Conservation (phyloP, 1,140 invertebrate species). For the Megathymus violae region DNA sequence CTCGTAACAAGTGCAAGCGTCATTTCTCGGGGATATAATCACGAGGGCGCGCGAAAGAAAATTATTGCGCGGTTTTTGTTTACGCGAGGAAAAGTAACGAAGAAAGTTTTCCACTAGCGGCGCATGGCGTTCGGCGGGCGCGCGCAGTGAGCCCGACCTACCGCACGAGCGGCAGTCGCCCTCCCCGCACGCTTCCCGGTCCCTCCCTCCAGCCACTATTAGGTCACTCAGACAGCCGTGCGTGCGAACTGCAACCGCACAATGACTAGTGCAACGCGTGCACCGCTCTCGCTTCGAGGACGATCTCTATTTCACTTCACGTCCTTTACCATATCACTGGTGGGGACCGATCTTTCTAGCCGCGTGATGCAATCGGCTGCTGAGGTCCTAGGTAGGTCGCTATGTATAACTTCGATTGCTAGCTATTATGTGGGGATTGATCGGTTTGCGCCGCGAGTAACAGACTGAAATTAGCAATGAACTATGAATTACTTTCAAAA, state of each 20-base stretch:
- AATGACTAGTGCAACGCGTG: slow-evolving; percentile 81
- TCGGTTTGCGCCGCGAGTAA: slow-evolving; percentile 14
- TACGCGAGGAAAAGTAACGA: slow-evolving; percentile 78
- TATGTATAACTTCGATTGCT: slow-evolving; percentile 55
- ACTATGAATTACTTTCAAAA: too few relatives aligned
- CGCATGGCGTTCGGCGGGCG: slow-evolving; percentile 67
- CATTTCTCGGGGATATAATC: slow-evolving; percentile 17
- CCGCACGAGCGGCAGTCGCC: slow-evolving; percentile 72
- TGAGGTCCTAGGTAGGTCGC: slow-evolving; percentile 68
- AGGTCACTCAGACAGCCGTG: slow-evolving; percentile 79
- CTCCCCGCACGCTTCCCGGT: slow-evolving; percentile 75
- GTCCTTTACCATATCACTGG: slow-evolving; percentile 81
- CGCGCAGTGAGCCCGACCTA: slow-evolving; percentile 81
- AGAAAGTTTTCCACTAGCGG: slow-evolving; percentile 80
- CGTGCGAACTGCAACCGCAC: slow-evolving; percentile 78
- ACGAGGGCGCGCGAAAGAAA: slow-evolving; percentile 15
- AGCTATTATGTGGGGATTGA: slow-evolving; percentile 39
- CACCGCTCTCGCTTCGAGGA: slow-evolving; percentile 82
- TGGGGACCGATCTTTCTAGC: slow-evolving; percentile 82
- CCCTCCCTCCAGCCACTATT: slow-evolving; percentile 81
- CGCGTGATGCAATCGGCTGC: slow-evolving; percentile 74
- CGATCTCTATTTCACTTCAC: slow-evolving; percentile 82
- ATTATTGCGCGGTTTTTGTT: slow-evolving; percentile 59
- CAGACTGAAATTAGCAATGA: not conserved
- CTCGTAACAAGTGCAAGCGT: slow-evolving; percentile 8